Base-by-base conservation (phyloP, 1,140 invertebrate genomes). In the Ptiloglossa arizonensis region DNA sequence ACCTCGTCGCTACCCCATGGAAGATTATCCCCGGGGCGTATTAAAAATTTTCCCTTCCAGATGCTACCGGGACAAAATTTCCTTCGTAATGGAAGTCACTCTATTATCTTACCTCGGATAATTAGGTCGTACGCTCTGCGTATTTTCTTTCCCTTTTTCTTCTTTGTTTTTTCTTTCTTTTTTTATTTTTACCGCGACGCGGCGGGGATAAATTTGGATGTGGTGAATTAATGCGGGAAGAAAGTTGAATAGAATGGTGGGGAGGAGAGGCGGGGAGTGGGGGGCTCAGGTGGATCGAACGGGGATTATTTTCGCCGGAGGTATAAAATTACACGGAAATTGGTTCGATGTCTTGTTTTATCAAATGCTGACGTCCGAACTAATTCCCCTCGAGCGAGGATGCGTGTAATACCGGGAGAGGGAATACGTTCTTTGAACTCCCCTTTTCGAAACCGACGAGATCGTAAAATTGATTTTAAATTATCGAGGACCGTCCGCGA, bases 71-170 rank as follows among this genome's bases (percentile, higher is more conserved):
- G 41, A 69, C 73, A 38, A 76, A 69, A 69, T 76, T 76, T 38
- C 38, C 62, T 52, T 74, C 73, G 29, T 76, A 76, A 76, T 76
- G 64, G 73, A 75, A 75, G 52, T 68, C 73, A 69, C 64, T 75
- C 73, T 69, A 75, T 75, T 75, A 75, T 75, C 73, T 75, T 75
- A 75, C 38, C 52, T 68, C 9, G 50, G 63, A 75, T 75, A 75
- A 75, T 75, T 75, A 68, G 72, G 63, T 75, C 72, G 72, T 48
- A 75, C 72, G 50, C 63, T 67, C 48, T 46, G 27, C 41, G 27
- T 68, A 68, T 67, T 32, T 54, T 56, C 38, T 19, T 17, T 13
- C 0, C 6, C n/a, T 5, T 5, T 9, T 13, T 38, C 3, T 2
- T 17, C n/a, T 11, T 54, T 9, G 22, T 35, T 35, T 35, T n/a